These are phyloP conservation scores for Cyanoramphus novaezelandiae DNA, from an alignment of 2,113 vertebrate genomes.

Conservation along the genomic window DNA sequence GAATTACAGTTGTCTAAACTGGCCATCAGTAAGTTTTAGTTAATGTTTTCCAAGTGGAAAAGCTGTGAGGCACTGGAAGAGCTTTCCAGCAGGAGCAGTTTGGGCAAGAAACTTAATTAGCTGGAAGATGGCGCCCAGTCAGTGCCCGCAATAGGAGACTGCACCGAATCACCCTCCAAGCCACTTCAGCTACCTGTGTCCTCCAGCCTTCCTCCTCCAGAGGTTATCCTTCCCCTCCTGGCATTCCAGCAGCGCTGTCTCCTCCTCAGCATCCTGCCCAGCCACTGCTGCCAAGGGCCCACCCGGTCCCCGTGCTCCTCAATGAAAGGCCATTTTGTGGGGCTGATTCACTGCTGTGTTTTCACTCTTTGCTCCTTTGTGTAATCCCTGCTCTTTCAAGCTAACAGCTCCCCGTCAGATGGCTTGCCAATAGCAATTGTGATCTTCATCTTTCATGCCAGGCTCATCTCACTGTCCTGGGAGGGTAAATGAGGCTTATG, in stretches of 20 bases:
- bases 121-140: background rate
- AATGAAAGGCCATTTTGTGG: background rate
- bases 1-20: conserved; percentile 37
- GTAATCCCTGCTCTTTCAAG: conserved; percentile 39
- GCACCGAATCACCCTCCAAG: background rate
- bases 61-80: background rate
- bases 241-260: background rate
- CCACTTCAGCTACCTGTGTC: background rate
- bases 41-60: conserved; percentile 4
- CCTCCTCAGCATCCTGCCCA: background rate
- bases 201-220: background rate
- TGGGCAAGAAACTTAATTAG: conserved; percentile 50
- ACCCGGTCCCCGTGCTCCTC: background rate
- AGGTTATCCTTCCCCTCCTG: background rate
- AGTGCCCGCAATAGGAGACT: background rate
- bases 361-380: conserved; percentile 30
- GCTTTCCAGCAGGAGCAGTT: conserved; percentile 41
- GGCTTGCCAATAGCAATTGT: conserved; percentile 63
- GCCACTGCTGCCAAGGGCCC: background rate
- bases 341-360: conserved; percentile 12
- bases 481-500: conserved; percentile 32
- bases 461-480: conserved; percentile 55
- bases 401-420: conserved; percentile 56
- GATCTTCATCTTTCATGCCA: conserved; percentile 70
- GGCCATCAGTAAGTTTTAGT: background rate